A percentile compares a stretch with the other conserved stretches of the same genome.
Evolutionary conservation across 2,113 vertebrate genomes (phyloP).

Genomic region (Merops nubicus): DNA sequence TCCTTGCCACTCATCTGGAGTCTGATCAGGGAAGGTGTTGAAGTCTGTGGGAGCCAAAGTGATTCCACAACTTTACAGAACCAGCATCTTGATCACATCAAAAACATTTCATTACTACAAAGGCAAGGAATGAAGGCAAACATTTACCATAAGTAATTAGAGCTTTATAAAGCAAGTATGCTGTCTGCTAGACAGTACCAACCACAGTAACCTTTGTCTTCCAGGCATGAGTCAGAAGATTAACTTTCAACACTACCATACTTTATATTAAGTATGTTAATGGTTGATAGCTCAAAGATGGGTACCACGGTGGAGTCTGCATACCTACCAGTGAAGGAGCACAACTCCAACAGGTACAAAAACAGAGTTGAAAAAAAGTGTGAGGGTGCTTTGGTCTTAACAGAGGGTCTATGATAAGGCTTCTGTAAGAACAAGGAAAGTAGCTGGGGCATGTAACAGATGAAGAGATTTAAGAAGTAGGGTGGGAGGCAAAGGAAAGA

Average conservation of each 20-base stretch:
- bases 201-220: background rate
- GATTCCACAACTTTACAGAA: background rate
- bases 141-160: background rate
- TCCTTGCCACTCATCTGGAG: background rate
- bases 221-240: background rate
- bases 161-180: background rate
- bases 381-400: background rate
- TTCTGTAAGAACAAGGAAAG: background rate
- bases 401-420: background rate
- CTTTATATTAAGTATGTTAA: too few relatives aligned
- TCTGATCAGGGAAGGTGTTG: background rate
- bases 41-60: background rate
- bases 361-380: background rate
- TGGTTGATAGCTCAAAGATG: background rate
- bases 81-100: background rate
- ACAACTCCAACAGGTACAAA: background rate
- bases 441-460: background rate
- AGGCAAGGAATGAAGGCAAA: background rate
- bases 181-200: background rate
- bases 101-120: background rate
- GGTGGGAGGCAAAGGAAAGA: background rate
- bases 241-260: background rate
- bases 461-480: background rate
- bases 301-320: rapidly evolving
- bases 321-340: background rate